Conservation (phyloP, 2,113 vertebrate species). For the Noturus placidus region DNA sequence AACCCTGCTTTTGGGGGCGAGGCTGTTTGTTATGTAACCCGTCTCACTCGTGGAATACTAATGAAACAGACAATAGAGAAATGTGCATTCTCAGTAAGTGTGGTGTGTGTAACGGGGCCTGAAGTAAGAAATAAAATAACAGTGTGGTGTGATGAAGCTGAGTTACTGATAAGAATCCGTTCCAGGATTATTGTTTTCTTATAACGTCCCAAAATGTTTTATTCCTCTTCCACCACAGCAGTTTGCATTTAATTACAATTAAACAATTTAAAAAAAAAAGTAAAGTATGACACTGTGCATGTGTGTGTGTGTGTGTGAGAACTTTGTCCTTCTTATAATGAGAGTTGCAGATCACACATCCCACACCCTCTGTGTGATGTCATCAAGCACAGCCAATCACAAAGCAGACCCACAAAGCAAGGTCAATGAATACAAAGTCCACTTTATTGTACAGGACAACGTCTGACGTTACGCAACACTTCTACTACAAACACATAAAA, state of each 20-base stretch:
- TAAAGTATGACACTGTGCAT: not conserved
- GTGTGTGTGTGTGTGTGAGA: not conserved
- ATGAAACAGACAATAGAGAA: slow-evolving; percentile 58
- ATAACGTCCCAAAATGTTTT: not conserved
- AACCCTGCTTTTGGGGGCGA: slow-evolving; percentile 65
- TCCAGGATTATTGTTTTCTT: not conserved
- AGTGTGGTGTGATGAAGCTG: not conserved
- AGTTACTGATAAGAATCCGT: too few species aligned
- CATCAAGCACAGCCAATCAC: not conserved
- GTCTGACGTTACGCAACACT: slow-evolving; percentile 59
- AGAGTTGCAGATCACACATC: not conserved
- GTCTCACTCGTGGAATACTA: slow-evolving; percentile 68
- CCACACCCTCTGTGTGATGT: not conserved
- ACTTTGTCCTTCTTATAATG: not conserved
- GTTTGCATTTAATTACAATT: not conserved
- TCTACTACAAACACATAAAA: slow-evolving; percentile 45
- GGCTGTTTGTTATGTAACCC: slow-evolving; percentile 73
- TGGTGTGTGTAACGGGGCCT: not conserved
- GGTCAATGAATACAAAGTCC: slow-evolving; percentile 58
- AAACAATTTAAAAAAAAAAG: not conserved
- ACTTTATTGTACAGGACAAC: slow-evolving; percentile 72
- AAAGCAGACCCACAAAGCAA: slow-evolving; percentile 42
- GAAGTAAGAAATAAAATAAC: not conserved
- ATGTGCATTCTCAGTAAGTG: not conserved
- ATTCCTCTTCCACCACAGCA: not conserved